Conservation (phyloP, 2,113 vertebrate species). For the Capricornis sumatraensis region DNA sequence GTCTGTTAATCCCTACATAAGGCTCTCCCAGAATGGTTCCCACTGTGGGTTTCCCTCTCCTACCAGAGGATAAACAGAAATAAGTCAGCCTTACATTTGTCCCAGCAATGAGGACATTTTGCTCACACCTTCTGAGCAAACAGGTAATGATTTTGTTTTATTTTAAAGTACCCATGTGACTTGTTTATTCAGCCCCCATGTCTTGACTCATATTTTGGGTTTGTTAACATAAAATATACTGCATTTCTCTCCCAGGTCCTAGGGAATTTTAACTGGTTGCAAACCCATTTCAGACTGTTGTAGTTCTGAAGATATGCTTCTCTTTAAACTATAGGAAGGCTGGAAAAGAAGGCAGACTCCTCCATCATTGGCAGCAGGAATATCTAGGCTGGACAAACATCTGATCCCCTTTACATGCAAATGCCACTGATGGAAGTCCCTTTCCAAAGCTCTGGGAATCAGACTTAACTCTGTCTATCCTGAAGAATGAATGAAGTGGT, state of each 20-base stretch:
- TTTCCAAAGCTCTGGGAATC: background rate
- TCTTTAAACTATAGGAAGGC: background rate
- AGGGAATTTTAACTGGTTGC: slow-evolving; percentile 31
- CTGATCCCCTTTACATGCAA: background rate
- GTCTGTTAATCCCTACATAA: background rate
- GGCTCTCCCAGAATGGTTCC: background rate
- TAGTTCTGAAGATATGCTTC: slow-evolving; percentile 5
- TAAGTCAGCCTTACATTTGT: background rate
- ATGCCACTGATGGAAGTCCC: background rate
- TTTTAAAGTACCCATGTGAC: slow-evolving; percentile 20
- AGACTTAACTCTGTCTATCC: background rate
- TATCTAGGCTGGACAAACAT: background rate
- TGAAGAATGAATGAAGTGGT: background rate
- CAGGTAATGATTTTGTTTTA: slow-evolving; percentile 10
- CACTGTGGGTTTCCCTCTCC: background rate
- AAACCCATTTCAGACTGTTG: background rate
- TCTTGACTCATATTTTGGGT: slow-evolving; percentile 24
- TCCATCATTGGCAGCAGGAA: background rate
- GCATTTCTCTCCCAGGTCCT: slow-evolving; percentile 19
- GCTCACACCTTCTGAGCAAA: slow-evolving; percentile 15
- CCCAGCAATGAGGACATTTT: background rate
- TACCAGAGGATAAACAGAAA: background rate
- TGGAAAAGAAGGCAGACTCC: background rate
- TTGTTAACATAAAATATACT: slow-evolving; percentile 36
- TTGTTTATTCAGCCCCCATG: background rate